These are phyloP conservation scores for Panurus biarmicus DNA, from an alignment of 2,113 vertebrate genomes.

Conservation along the genomic window DNA sequence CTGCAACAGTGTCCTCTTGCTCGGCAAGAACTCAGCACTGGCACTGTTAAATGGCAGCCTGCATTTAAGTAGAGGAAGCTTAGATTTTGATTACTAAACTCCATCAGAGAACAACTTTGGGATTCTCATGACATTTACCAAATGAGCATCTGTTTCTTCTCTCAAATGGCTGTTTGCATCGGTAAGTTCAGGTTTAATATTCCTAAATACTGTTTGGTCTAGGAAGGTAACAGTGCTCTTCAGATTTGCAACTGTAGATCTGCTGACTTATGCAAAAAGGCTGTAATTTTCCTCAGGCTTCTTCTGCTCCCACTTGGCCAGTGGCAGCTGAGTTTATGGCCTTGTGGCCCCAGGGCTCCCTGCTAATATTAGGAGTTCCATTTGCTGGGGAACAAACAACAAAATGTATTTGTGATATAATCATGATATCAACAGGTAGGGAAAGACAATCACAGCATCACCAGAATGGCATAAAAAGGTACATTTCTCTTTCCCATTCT, in stretches of 20 bases:
- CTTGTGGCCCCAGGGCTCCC: fast-evolving
- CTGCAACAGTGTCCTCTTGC: background rate
- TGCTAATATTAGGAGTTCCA: background rate
- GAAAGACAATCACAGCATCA: background rate
- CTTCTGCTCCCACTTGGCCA: background rate
- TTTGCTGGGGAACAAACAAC: background rate
- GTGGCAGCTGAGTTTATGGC: background rate
- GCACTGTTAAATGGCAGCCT: background rate
- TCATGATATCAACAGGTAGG: background rate
- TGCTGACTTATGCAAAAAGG: background rate
- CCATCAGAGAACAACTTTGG: background rate
- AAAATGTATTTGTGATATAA: background rate
- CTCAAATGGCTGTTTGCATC: background rate
- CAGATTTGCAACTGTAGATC: background rate
- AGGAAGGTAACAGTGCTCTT: background rate
- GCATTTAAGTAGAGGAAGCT: background rate
- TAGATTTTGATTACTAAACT: background rate
- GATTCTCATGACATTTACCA: background rate
- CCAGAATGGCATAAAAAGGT: background rate
- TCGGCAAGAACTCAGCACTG: background rate
- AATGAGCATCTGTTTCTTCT: background rate
- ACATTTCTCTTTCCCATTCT: background rate
- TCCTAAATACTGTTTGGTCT: background rate
- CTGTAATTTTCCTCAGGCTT: background rate
- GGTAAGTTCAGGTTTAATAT: background rate